Conservation (phyloP, 2,888 invertebrate species). For the Andrena bicolor region DNA sequence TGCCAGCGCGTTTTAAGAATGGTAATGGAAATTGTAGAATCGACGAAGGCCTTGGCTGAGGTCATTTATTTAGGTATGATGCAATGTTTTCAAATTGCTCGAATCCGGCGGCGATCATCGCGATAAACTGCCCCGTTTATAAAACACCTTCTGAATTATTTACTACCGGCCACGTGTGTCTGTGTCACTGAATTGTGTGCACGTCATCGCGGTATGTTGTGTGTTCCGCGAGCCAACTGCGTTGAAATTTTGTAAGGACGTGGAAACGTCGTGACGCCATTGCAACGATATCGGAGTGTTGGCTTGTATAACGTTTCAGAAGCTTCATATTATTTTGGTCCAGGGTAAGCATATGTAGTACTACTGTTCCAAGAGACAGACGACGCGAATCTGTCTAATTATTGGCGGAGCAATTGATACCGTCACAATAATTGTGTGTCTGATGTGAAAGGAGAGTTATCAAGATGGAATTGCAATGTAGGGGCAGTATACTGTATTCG, state of each 20-base stretch:
- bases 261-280: no score
- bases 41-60: slow-evolving; percentile 16
- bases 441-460: no score
- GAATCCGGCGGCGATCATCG: slow-evolving; percentile 32
- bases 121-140: slow-evolving; percentile 30
- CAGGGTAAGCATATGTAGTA: no score
- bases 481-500: no score
- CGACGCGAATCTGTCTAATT: no score
- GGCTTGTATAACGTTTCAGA: no score
- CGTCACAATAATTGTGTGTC: no score
- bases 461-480: no score
- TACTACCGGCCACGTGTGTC: slow-evolving; percentile 14
- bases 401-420: no score
- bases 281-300: no score
- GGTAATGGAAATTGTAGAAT: slow-evolving; percentile 5
- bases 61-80: slow-evolving; percentile 17
- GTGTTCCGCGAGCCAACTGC: neutral
- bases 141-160: slow-evolving; percentile 45
- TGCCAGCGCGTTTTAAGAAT: neutral
- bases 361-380: no score
- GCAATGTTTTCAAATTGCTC: slow-evolving; percentile 27
- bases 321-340: no score
- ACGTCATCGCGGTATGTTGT: neutral
- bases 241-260: neutral
- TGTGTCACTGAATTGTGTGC: slow-evolving; percentile 15